Percentiles rank a stretch among this genome's conserved stretches.
These are phyloP conservation scores for Ischnus inquisitorius DNA, from an alignment of 2,888 invertebrate species.

Conservation along the genomic window DNA sequence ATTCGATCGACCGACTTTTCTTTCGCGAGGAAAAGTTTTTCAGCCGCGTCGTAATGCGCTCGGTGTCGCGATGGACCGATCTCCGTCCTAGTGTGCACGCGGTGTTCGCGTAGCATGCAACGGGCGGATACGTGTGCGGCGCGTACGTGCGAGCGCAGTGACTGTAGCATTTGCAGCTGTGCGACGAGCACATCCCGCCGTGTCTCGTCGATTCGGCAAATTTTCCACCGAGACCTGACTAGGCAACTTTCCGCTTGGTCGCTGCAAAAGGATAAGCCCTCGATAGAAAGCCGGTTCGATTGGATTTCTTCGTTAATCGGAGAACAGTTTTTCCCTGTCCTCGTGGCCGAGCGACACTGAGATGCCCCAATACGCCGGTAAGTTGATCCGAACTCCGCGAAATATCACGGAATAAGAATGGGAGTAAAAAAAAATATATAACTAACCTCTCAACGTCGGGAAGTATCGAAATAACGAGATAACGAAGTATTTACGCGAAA, in stretches of 20 bases:
- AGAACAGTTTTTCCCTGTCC: slow-evolving; percentile 5
- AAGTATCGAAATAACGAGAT: neutral
- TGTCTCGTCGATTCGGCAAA: slow-evolving; percentile 27
- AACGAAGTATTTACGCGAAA: neutral
- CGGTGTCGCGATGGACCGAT: neutral
- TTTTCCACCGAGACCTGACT: slow-evolving; percentile 56
- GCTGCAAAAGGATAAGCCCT: slow-evolving; percentile 33
- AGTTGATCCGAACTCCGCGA: slow-evolving; percentile 56
- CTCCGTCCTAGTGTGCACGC: neutral
- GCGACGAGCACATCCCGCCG: slow-evolving; percentile 1
- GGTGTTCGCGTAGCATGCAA: neutral
- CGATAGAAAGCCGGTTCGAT: slow-evolving; percentile 26
- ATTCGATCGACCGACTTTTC: too few species aligned
- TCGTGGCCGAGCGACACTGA: slow-evolving; percentile 45
- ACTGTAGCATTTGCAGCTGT: slow-evolving; percentile 17
- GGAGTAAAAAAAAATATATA: slow-evolving; percentile 35
- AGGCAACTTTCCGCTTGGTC: slow-evolving; percentile 57
- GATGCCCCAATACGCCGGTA: slow-evolving; percentile 81
- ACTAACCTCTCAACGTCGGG: slow-evolving; percentile 58
- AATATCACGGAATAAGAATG: neutral
- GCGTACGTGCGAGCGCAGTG: slow-evolving; percentile 1
- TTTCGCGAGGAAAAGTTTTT: too few species aligned
- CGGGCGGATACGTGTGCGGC: neutral
- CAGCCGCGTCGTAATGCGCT: too few species aligned
- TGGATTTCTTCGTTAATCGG: neutral